phyloP scores from a whole-genome alignment of 1,140 invertebrate species.

The Psix sp. region DNA sequence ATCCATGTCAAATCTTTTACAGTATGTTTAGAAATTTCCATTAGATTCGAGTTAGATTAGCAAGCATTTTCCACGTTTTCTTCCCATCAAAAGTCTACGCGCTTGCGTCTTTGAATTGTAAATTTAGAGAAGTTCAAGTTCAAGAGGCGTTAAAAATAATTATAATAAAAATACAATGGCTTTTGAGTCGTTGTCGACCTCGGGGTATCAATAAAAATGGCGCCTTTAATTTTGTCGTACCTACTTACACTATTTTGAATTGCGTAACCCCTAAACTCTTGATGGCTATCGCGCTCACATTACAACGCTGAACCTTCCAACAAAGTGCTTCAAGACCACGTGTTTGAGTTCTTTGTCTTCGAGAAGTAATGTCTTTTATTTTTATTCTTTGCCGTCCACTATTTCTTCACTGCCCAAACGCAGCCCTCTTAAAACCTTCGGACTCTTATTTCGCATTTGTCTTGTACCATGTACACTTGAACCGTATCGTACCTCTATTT shows the following conservation, averaged over 20 bases:
- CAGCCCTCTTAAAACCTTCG: slow-evolving; percentile 38
- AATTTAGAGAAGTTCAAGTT: slow-evolving; percentile 47
- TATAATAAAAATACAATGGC: slow-evolving; percentile 34
- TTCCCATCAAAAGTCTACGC: slow-evolving; percentile 2
- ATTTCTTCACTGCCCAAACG: slow-evolving; percentile 30
- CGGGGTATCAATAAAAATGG: slow-evolving; percentile 38
- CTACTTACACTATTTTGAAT: slow-evolving; percentile 49
- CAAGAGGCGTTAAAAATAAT: slow-evolving; percentile 43
- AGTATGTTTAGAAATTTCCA: too few species aligned
- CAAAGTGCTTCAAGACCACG: slow-evolving; percentile 41
- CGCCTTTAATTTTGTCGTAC: slow-evolving; percentile 36
- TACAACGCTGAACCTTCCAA: slow-evolving; percentile 26
- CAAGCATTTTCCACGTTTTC: slow-evolving; percentile 20
- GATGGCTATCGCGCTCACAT: slow-evolving; percentile 35
- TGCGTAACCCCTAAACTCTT: slow-evolving; percentile 42
- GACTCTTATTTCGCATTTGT: slow-evolving; percentile 23
- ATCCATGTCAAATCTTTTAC: too few species aligned
- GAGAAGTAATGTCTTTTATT: slow-evolving; percentile 30
- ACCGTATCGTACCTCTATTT: too few species aligned
- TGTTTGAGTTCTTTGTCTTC: slow-evolving; percentile 28
- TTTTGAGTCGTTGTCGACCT: slow-evolving; percentile 33
- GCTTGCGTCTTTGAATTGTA: slow-evolving; percentile 24
- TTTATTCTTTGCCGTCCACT: slow-evolving; percentile 23
- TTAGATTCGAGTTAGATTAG: too few species aligned
- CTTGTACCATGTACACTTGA: too few species aligned